Base-by-base conservation (phyloP, 2,888 invertebrate species). In the Keiferia lycopersicella region DNA sequence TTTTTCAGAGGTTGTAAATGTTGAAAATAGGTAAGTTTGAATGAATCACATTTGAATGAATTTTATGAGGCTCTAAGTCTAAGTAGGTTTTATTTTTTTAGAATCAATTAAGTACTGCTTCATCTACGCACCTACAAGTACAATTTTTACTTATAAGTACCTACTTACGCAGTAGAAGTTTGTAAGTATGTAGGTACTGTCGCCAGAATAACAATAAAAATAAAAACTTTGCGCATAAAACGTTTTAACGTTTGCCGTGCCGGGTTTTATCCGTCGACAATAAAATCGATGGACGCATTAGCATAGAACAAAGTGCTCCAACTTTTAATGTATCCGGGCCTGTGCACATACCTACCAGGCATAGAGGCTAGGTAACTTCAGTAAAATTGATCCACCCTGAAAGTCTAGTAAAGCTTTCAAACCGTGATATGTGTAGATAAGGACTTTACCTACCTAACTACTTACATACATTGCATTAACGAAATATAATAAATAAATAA, bases 271-370 rank as follows among this genome's bases (percentile, higher is more conserved):
- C 72, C 75, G 71, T 73, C 69, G 74, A 76, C 78, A 82, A 80
- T 84, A 81, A 84, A 83, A 82, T 76, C 78, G 80, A 76, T 76
- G 73, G 78, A 76, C 77, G 77, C 79, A 84, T 85, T 85, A 84
- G 84, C 85, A 85, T 85, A 76, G 78, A 79, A 82, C 81, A 84
- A 77, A 79, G 82, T 80, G 75, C 73, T 73, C 78, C 73, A 76
- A 75, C 77, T 84, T 61, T 81, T 80, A 84, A 84, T 85, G 84
- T 79, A 76, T 82, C 77, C 79, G 75, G 75, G 79, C n/a, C n/a
- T n/a, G n/a, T n/a, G n/a, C n/a, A n/a, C n/a, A n/a, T 76, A 72
- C 34, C 34, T 34, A 34, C 8, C 34, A 1, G 72, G 72, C 66
- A 62, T 64, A n/a, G n/a, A n/a, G 61, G 62, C 67, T 71, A 30